A percentile compares a stretch with the other conserved stretches of the same genome.
These are phyloP conservation scores for Zingel zingel DNA, from an alignment of 2,113 vertebrate genomes.

Conservation along the genomic window DNA sequence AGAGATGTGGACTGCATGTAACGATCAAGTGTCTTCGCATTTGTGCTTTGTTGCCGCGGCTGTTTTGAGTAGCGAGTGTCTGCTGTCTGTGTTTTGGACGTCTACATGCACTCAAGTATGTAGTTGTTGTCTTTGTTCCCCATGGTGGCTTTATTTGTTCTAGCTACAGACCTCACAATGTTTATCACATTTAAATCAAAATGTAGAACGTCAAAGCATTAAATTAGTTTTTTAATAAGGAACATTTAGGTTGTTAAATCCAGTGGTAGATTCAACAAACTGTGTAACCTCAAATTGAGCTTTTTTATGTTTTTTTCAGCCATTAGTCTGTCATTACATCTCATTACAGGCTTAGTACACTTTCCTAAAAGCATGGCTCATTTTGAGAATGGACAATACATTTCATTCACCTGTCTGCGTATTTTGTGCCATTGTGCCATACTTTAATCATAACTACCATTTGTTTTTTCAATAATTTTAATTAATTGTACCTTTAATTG, in stretches of 20 bases:
- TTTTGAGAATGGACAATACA: conserved; percentile 42
- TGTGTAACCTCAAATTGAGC: conserved; percentile 18
- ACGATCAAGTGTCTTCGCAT: conserved; percentile 32
- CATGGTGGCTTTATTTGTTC: conserved; percentile 46
- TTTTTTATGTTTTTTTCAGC: not conserved
- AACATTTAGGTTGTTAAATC: conserved; percentile 13
- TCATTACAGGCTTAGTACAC: conserved; percentile 39
- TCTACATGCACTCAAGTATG: conserved; percentile 48
- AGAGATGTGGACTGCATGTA: conserved; percentile 29
- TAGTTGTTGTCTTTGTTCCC: conserved; percentile 24
- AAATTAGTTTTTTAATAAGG: not conserved
- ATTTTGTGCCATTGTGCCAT: conserved; percentile 40
- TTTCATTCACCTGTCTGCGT: conserved; percentile 45
- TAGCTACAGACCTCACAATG: conserved; percentile 26
- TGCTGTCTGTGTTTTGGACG: conserved; percentile 50
- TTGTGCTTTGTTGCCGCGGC: conserved; percentile 30
- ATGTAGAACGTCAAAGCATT: not conserved
- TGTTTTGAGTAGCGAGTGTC: conserved; percentile 51
- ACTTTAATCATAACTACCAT: conserved; percentile 28
- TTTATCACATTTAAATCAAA: conserved; percentile 22
- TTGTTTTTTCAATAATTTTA: conserved; percentile 27
- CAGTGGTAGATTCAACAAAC: not conserved
- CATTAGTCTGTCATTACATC: conserved; percentile 49
- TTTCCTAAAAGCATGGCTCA: conserved; percentile 63
- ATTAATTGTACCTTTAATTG: conserved; percentile 46